Evolutionary conservation across 2,797 vertebrate genomes (phyloP), one percentile per base, ranked within the genome.

Genomic region (Hephaestus fuliginosus): DNA sequence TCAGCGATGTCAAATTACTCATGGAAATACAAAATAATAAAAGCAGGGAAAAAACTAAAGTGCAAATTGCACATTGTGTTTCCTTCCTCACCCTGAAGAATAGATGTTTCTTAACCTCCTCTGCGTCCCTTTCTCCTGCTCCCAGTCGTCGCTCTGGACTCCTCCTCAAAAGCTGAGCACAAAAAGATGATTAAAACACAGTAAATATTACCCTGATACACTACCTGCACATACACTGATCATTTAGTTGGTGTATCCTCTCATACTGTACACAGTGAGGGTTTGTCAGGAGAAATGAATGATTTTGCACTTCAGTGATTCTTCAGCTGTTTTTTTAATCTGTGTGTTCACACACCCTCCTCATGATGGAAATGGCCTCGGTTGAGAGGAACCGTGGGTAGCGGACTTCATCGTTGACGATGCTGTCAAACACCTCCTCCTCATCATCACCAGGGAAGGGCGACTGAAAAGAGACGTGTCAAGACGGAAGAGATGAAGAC

Each of bases 341-440:
- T 13, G 20, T 66, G 7, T 1, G 1, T 55, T 5, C 62, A 88
- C 92, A 6, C 94, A 99, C 98, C 96, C 97, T 95, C 96, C 98
- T 97, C 98, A 99, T 99, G 93, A 99, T 97, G 85, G 98, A 99
- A 93, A 99, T 99, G 83, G 98, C 97, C 93, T 99, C 98, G 58
- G 98, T 99, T 17, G 98, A 99, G 74, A 99, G 96, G 90, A 99
- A 99, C 51, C 97, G 94, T 77, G 98, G 98, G 88, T 99, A 99
- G 82, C 98, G 97, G 80, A 99, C 98, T 96, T 99, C 98, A 90
- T 99, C 98, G 48, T 99, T 99, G 87, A 99, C 98, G 83, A 99
- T 99, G 94, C 98, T 99, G 96, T 99, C 98, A 84, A 99, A 99
- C 84, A 99, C 98, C 84, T 99, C 98, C 84, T 99, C 98, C 95